phyloP scores from a whole-genome alignment of 1,140 invertebrate genomes.

The Homalodisca vitripennis region DNA sequence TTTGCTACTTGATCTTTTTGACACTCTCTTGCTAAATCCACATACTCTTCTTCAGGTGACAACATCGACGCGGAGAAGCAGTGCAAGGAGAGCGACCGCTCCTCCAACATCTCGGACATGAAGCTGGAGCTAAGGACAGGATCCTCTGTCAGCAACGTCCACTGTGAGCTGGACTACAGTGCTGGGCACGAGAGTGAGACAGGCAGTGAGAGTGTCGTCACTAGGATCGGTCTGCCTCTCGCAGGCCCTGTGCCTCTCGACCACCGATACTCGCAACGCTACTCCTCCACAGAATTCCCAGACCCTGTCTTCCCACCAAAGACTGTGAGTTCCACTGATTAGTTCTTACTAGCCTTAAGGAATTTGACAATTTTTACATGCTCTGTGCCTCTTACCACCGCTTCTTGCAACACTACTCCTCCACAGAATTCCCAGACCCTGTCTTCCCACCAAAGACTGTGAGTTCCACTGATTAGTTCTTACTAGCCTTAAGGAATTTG shows the following conservation, averaged over 20 bases:
- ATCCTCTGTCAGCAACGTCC: slow-evolving; percentile 63
- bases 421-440: slow-evolving; percentile 77
- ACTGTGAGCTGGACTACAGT: slow-evolving; percentile 52
- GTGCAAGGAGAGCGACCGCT: slow-evolving; percentile 82
- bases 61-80: slow-evolving; percentile 69
- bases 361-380: background rate
- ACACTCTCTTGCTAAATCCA: no score
- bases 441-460: slow-evolving; percentile 67
- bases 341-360: no score
- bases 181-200: slow-evolving; percentile 53
- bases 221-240: slow-evolving; percentile 55
- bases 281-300: slow-evolving; percentile 79
- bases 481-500: no score
- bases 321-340: slow-evolving; percentile 44
- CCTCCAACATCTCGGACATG: slow-evolving; percentile 87
- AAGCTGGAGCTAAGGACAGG: slow-evolving; percentile 85
- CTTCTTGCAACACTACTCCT: slow-evolving; percentile 70
- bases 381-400: background rate
- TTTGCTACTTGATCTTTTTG: no score
- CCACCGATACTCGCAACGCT: slow-evolving; percentile 62
- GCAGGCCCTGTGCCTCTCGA: slow-evolving; percentile 72
- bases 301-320: slow-evolving; percentile 78
- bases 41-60: slow-evolving; percentile 48
- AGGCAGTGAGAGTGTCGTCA: slow-evolving; percentile 54
- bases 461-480: no score